Evolutionary conservation across 64 coral and sea anemone genomes (phyloP).

Genomic region (Porites lutea): DNA sequence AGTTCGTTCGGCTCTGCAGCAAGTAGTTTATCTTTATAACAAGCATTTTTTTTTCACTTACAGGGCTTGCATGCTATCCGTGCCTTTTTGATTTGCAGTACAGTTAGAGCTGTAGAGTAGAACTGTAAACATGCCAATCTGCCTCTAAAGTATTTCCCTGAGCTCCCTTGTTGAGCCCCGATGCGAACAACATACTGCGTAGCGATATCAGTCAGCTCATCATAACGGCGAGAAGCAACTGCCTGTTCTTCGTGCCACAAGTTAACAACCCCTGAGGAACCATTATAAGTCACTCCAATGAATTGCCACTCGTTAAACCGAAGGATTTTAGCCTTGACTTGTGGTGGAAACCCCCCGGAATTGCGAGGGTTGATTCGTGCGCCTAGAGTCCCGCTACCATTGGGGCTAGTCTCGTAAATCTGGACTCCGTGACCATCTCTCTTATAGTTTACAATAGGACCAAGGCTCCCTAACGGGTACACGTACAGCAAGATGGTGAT

Average conservation of each 20-base stretch:
- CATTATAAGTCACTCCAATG: slow-evolving; percentile 66
- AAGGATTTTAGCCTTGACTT: neutral
- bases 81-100: slow-evolving; percentile 25
- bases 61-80: slow-evolving; percentile 49
- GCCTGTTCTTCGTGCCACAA: slow-evolving; percentile 55
- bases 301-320: slow-evolving; percentile 56
- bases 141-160: slow-evolving; percentile 14
- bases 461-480: slow-evolving; percentile 45
- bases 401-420: neutral
- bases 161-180: slow-evolving; percentile 14
- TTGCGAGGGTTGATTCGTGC: slow-evolving; percentile 46
- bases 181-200: slow-evolving; percentile 70
- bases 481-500: slow-evolving; percentile 77
- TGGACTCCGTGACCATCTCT: slow-evolving; percentile 68
- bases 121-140: slow-evolving; percentile 69
- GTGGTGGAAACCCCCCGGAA: neutral
- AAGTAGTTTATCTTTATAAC: too few species aligned
- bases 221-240: neutral
- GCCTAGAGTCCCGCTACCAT: neutral
- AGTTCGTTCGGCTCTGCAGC: neutral
- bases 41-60: slow-evolving; percentile 13
- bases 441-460: slow-evolving; percentile 73
- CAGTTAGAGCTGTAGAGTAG: slow-evolving; percentile 59
- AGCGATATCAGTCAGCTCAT: slow-evolving; percentile 34
- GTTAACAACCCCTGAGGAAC: slow-evolving; percentile 30